These are phyloP conservation scores for Stenoptilia bipunctidactyla DNA, from an alignment of 2,888 invertebrate genomes.

Conservation along the genomic window DNA sequence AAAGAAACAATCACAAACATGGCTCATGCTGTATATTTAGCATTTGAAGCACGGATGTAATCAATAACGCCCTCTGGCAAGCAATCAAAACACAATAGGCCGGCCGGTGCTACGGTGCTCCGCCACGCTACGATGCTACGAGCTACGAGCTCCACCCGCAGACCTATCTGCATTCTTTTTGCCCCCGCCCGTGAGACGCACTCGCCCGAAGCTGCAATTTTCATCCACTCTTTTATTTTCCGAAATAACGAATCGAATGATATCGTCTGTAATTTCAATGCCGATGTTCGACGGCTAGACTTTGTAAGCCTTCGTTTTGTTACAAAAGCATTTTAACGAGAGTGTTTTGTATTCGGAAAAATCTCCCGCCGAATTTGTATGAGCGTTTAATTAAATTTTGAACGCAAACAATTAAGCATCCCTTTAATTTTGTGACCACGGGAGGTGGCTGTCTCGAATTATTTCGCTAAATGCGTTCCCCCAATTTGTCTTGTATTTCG, in stretches of 20 bases:
- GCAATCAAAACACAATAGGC: slow-evolving; percentile 47
- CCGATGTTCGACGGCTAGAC: neutral
- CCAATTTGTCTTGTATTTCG: slow-evolving; percentile 65
- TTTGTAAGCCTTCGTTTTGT: neutral
- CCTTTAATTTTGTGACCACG: slow-evolving; percentile 49
- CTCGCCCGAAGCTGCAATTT: slow-evolving; percentile 51
- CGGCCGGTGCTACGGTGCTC: slow-evolving; percentile 23
- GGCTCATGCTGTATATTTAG: neutral
- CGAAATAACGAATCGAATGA: slow-evolving; percentile 56
- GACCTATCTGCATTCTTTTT: slow-evolving; percentile 50
- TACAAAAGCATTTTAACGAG: too few species aligned
- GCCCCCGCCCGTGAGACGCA: slow-evolving; percentile 54
- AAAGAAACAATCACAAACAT: too few species aligned
- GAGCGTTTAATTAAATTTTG: slow-evolving; percentile 33
- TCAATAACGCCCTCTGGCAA: slow-evolving; percentile 31
- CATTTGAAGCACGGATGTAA: slow-evolving; percentile 10
- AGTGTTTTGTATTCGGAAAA: too few species aligned
- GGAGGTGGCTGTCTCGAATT: slow-evolving; percentile 48
- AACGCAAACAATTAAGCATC: slow-evolving; percentile 54
- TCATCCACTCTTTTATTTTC: slow-evolving; percentile 53
- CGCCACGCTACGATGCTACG: slow-evolving; percentile 21
- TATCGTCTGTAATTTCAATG: neutral
- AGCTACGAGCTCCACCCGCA: slow-evolving; percentile 19
- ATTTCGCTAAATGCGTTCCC: slow-evolving; percentile 55
- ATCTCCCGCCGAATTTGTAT: slow-evolving; percentile 13